Evolutionary conservation across 2,113 vertebrate genomes (phyloP).

Genomic region (Strix aluco): DNA sequence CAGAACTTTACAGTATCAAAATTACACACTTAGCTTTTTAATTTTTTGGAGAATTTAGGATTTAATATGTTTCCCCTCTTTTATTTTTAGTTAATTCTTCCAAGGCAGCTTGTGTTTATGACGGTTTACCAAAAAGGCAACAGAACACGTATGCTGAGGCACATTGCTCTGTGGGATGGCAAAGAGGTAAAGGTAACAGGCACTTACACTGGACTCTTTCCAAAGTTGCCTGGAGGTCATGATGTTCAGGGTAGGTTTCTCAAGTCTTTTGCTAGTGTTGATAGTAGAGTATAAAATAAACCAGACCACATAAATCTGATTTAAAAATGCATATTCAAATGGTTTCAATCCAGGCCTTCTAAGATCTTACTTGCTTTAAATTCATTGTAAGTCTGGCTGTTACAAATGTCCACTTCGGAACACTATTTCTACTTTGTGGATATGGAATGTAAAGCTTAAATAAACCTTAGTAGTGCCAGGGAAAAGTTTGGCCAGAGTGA

Average conservation of each 20-base stretch:
- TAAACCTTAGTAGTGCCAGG: background rate
- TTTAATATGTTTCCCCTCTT: background rate
- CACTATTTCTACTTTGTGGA: background rate
- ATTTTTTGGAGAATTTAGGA: background rate
- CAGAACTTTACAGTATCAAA: background rate
- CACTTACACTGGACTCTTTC: constrained; percentile 69
- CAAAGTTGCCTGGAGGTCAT: constrained; percentile 64
- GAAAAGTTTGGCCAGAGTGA: background rate
- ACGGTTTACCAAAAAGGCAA: constrained; percentile 59
- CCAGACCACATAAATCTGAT: background rate
- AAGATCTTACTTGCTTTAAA: background rate
- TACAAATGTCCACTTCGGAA: background rate
- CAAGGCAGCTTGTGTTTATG: constrained; percentile 65
- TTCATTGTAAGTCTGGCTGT: background rate
- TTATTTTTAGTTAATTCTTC: constrained; percentile 71
- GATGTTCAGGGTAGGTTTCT: constrained; percentile 72
- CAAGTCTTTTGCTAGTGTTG: background rate
- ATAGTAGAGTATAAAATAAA: background rate
- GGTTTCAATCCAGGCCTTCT: background rate
- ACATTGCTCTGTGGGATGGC: constrained; percentile 73
- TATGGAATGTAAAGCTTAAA: background rate
- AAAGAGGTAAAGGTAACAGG: constrained; percentile 69
- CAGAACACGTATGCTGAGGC: constrained; percentile 65
- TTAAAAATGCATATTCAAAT: background rate
- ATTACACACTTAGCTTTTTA: background rate